These are phyloP conservation scores for Achatina immaculata DNA, from an alignment of 1,140 invertebrate genomes.

Conservation along the genomic window DNA sequence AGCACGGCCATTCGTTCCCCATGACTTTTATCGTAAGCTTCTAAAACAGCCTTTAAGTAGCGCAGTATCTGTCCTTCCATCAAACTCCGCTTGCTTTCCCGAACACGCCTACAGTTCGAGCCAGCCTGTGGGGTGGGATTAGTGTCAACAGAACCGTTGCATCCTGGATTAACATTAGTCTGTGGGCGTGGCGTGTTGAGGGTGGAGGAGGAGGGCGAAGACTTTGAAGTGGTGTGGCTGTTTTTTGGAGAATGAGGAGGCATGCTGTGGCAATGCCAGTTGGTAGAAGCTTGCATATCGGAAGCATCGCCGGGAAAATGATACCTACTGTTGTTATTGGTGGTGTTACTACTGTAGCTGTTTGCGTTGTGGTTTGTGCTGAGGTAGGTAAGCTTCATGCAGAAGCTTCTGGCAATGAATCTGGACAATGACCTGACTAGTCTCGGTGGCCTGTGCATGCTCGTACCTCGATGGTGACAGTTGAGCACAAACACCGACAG, in stretches of 20 bases:
- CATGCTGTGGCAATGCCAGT: constrained; percentile 11
- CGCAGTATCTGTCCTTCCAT: constrained; percentile 56
- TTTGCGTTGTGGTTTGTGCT: not conserved
- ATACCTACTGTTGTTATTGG: constrained; percentile 15
- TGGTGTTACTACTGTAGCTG: not conserved
- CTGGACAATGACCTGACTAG: constrained; percentile 49
- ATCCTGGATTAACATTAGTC: not conserved
- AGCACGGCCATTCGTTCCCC: constrained; percentile 50
- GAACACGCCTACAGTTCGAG: not conserved
- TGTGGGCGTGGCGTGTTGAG: not conserved
- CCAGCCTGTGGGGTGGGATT: not conserved
- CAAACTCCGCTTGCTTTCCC: constrained; percentile 8
- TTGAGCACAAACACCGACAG: constrained; percentile 70
- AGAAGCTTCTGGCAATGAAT: constrained; percentile 47
- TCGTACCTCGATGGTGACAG: constrained; percentile 64
- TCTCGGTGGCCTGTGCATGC: constrained; percentile 54
- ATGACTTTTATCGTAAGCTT: constrained; percentile 50
- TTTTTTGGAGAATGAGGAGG: not conserved
- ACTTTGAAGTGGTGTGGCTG: not conserved
- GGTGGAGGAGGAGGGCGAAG: not conserved
- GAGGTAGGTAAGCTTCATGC: constrained; percentile 48
- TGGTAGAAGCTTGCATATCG: not conserved
- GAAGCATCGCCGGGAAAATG: not conserved
- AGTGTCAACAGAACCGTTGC: constrained; percentile 1
- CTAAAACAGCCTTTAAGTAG: constrained; percentile 57